Evolutionary conservation across 2,888 invertebrate species (phyloP).

Genomic region (Siphlonurus alternatus): DNA sequence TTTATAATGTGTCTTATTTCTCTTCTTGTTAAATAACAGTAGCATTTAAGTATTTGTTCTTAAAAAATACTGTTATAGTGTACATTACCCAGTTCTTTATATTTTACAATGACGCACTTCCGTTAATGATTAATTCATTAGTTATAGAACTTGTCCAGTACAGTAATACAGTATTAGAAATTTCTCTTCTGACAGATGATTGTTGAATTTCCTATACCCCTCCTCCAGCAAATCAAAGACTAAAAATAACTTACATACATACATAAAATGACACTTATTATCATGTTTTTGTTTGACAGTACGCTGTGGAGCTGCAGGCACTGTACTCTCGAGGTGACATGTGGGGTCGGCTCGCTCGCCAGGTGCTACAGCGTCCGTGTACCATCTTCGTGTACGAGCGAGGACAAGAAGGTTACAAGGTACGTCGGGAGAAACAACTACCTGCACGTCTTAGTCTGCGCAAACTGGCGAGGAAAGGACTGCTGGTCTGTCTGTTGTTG

Average conservation of each 20-base stretch:
- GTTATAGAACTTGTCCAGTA: too few relatives aligned
- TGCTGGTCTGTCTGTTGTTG: conserved; percentile 23
- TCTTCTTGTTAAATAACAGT: too few relatives aligned
- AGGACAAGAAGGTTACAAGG: conserved; percentile 34
- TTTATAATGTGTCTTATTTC: too few relatives aligned
- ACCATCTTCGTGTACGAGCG: conserved; percentile 44
- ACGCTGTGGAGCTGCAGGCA: conserved; percentile 41
- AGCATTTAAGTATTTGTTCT: too few relatives aligned
- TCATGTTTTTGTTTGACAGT: conserved; percentile 36
- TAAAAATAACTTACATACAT: background rate
- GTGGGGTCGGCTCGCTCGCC: conserved; percentile 41
- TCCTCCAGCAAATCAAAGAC: too few relatives aligned
- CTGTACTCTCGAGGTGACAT: conserved; percentile 47
- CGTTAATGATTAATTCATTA: too few relatives aligned
- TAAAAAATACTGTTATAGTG: too few relatives aligned
- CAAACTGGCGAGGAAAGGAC: conserved; percentile 43
- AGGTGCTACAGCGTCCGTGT: conserved; percentile 43
- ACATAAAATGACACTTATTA: background rate
- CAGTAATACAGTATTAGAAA: too few relatives aligned
- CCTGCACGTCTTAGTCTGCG: conserved; percentile 52
- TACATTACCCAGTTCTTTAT: too few relatives aligned
- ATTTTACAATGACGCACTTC: too few relatives aligned
- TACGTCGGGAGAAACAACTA: conserved; percentile 35
- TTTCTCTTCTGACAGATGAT: too few relatives aligned
- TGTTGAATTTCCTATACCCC: too few relatives aligned